Conservation (phyloP, 1,140 invertebrate genomes). For the Grapholita molesta region DNA sequence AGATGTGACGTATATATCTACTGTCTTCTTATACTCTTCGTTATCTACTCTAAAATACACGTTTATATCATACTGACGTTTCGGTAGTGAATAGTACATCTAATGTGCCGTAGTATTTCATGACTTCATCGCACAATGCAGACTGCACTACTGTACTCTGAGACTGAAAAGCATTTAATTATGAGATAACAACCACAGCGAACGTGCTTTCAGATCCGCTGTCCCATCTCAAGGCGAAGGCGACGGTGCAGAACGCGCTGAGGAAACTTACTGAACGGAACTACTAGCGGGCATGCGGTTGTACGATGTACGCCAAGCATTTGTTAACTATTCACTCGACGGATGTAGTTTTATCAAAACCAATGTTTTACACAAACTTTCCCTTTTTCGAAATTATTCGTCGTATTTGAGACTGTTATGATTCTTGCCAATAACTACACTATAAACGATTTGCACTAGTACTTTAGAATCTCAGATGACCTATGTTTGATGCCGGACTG, state of each 20-base stretch:
- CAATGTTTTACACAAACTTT: constrained; percentile 14
- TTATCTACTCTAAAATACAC: constrained; percentile 2
- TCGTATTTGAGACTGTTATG: constrained; percentile 30
- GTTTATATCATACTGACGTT: constrained; percentile 3
- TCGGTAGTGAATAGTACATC: not conserved
- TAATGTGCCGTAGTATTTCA: constrained; percentile 6
- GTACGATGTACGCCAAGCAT: constrained; percentile 38
- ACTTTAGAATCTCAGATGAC: constrained; percentile 29
- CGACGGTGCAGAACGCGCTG: constrained; percentile 74
- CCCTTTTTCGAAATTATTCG: constrained; percentile 19
- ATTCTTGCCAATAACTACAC: constrained; percentile 40
- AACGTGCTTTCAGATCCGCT: constrained; percentile 67
- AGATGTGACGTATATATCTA: not conserved
- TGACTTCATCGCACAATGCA: constrained; percentile 1
- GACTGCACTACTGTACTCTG: not conserved
- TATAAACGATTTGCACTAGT: constrained; percentile 16
- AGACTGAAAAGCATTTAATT: not conserved
- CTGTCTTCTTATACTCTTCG: not conserved
- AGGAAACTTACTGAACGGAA: constrained; percentile 72
- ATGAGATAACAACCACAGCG: not conserved
- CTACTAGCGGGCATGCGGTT: constrained; percentile 56
- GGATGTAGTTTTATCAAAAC: not conserved
- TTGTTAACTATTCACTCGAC: constrained; percentile 29
- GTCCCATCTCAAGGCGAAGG: constrained; percentile 72
- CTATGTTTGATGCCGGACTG: constrained; percentile 34